phyloP scores from a whole-genome alignment of 2,888 invertebrate species.

The Subacronicta megacephala region DNA sequence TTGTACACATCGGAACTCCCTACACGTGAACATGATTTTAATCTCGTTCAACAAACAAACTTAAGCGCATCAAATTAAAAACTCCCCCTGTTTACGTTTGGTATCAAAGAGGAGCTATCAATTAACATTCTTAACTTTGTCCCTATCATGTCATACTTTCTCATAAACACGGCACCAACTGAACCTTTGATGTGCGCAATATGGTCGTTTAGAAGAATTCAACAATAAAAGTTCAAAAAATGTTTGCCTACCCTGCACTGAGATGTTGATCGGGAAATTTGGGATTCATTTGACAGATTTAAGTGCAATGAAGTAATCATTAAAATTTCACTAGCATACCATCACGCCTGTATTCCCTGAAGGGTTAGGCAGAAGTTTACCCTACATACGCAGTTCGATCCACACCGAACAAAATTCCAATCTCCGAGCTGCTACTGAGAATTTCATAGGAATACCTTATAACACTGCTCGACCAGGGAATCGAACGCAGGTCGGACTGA shows the following conservation, averaged over 20 bases:
- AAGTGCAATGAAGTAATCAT: too few relatives aligned
- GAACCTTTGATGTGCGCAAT: constrained; percentile 69
- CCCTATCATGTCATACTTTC: constrained; percentile 70
- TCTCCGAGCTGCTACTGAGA: too few relatives aligned
- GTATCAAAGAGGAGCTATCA: constrained; percentile 75
- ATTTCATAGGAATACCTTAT: too few relatives aligned
- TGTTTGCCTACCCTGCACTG: constrained; percentile 17
- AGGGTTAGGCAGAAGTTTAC: too few relatives aligned
- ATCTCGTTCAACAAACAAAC: constrained; percentile 52
- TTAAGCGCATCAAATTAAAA: constrained; percentile 74
- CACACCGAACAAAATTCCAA: too few relatives aligned
- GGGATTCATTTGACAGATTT: neutral
- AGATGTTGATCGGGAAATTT: constrained; percentile 19
- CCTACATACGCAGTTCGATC: too few relatives aligned
- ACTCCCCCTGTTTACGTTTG: constrained; percentile 75
- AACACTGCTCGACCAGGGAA: too few relatives aligned
- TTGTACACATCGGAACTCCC: constrained; percentile 33
- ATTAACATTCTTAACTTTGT: constrained; percentile 73
- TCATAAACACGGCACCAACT: constrained; percentile 67
- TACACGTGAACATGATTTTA: constrained; percentile 52
- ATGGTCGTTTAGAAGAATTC: constrained; percentile 58
- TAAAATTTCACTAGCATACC: too few relatives aligned
- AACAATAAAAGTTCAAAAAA: constrained; percentile 66
- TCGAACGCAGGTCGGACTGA: too few relatives aligned
- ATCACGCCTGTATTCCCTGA: too few relatives aligned